A percentile compares a stretch with the other conserved stretches of the same genome.
Evolutionary conservation across 2,797 vertebrate species (phyloP).

Genomic region (Molossus alvarezi): DNA sequence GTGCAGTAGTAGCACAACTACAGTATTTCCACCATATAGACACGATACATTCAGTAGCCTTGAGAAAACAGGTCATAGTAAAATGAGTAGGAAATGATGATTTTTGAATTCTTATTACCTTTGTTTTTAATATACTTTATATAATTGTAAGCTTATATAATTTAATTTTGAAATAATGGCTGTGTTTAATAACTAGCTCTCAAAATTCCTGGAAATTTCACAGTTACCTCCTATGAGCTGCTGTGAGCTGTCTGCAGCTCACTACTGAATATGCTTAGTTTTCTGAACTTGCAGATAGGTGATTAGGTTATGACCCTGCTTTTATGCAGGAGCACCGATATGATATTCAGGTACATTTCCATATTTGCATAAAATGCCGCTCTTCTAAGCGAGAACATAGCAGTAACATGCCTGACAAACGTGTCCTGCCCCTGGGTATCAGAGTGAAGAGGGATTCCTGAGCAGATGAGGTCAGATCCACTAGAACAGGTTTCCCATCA

Average conservation of each 20-base stretch:
- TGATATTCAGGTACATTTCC: background rate
- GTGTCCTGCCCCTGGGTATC: background rate
- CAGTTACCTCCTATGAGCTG: background rate
- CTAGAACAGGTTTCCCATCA: constrained; percentile 40
- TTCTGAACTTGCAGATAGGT: background rate
- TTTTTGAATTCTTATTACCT: constrained; percentile 43
- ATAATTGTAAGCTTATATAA: constrained; percentile 6
- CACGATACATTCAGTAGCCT: background rate
- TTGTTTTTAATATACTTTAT: constrained; percentile 45
- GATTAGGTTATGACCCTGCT: background rate
- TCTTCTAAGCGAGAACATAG: constrained; percentile 11
- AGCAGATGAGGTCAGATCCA: constrained; percentile 42
- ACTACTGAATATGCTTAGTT: background rate
- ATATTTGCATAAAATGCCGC: background rate
- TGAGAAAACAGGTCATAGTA: background rate
- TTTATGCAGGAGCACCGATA: background rate
- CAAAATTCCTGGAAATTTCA: constrained; percentile 42
- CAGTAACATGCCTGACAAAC: constrained; percentile 16
- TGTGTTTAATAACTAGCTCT: constrained; percentile 29
- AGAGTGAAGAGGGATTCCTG: constrained; percentile 62
- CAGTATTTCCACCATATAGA: background rate
- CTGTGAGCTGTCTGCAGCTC: background rate
- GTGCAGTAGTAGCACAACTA: background rate
- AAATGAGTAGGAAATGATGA: constrained; percentile 32
- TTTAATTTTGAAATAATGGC: constrained; percentile 47